Conservation (phyloP, 2,113 vertebrate species). For the Salvelinus fontinalis region DNA sequence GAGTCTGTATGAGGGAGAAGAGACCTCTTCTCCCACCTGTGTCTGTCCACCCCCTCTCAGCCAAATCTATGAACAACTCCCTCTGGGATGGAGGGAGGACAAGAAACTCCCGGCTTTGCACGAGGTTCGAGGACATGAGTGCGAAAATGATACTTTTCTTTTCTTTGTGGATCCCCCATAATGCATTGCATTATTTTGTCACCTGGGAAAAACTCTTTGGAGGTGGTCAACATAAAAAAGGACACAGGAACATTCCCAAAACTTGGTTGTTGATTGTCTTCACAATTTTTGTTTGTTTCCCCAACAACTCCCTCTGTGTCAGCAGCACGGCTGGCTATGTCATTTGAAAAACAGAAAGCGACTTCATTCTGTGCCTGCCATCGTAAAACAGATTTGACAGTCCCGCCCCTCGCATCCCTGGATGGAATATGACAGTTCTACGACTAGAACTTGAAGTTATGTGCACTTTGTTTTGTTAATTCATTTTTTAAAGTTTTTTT, state of each 20-base stretch:
- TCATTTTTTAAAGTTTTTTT: slow-evolving; percentile 33
- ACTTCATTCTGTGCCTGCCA: slow-evolving; percentile 58
- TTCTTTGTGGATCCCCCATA: slow-evolving; percentile 59
- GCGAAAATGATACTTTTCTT: slow-evolving; percentile 46
- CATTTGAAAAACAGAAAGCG: slow-evolving; percentile 28
- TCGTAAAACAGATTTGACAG: slow-evolving; percentile 37
- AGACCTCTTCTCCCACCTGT: slow-evolving; percentile 52
- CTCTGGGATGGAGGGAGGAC: slow-evolving; percentile 36
- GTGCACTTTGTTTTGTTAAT: slow-evolving; percentile 66
- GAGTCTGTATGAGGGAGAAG: slow-evolving; percentile 89
- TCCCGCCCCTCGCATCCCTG: slow-evolving; percentile 57
- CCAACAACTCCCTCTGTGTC: slow-evolving; percentile 39
- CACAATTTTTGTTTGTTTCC: slow-evolving; percentile 19
- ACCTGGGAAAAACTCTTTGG: slow-evolving; percentile 53
- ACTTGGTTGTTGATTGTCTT: slow-evolving; percentile 69
- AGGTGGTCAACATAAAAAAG: slow-evolving; percentile 34
- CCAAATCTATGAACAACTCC: slow-evolving; percentile 47
- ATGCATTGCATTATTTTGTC: slow-evolving; percentile 32
- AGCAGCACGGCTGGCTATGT: slow-evolving; percentile 31
- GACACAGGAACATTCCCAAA: slow-evolving; percentile 55
- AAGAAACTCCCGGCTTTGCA: slow-evolving; percentile 55
- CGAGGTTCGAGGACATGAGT: slow-evolving; percentile 67
- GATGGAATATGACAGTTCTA: slow-evolving; percentile 65
- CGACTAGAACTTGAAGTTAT: slow-evolving; percentile 62
- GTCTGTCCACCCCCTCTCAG: slow-evolving; percentile 54